These are phyloP conservation scores for Acanthacorydalis orientalis DNA, from an alignment of 2,888 invertebrate genomes.

Conservation along the genomic window DNA sequence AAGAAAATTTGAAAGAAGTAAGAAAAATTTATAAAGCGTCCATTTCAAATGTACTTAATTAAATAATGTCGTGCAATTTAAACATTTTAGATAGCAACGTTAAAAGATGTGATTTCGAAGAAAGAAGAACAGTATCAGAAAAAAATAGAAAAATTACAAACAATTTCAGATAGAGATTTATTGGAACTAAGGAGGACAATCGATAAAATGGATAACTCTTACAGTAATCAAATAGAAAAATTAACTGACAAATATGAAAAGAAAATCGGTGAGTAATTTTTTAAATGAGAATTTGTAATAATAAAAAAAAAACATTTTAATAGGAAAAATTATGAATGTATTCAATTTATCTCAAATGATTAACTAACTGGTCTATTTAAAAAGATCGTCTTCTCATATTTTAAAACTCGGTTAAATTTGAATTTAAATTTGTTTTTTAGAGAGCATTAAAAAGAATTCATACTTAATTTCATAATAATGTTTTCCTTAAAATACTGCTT, in stretches of 20 bases:
- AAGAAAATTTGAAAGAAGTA: constrained; percentile 35
- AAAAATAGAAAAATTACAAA: constrained; percentile 41
- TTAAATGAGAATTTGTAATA: not conserved
- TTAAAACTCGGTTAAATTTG: no score
- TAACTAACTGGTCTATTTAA: no score
- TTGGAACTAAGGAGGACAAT: constrained; percentile 51
- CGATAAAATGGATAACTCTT: constrained; percentile 55
- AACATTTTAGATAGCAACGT: constrained; percentile 39
- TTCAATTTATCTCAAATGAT: not conserved
- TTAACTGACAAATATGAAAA: constrained; percentile 43
- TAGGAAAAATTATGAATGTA: no score
- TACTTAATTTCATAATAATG: no score
- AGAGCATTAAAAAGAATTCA: not conserved
- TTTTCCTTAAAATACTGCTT: no score
- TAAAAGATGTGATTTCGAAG: constrained; percentile 44
- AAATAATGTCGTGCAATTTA: no score
- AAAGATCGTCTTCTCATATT: no score
- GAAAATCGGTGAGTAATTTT: constrained; percentile 40
- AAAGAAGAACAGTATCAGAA: constrained; percentile 37
- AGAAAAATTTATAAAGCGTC: not conserved
- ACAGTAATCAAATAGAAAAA: constrained; percentile 54
- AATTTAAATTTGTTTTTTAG: no score
- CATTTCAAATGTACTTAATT: not conserved
- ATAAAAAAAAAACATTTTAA: no score
- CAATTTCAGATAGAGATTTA: constrained; percentile 49